These are phyloP conservation scores for Ptychodera flava DNA, from an alignment of 35 echinoderm and acorn worm genomes.

Conservation along the genomic window DNA sequence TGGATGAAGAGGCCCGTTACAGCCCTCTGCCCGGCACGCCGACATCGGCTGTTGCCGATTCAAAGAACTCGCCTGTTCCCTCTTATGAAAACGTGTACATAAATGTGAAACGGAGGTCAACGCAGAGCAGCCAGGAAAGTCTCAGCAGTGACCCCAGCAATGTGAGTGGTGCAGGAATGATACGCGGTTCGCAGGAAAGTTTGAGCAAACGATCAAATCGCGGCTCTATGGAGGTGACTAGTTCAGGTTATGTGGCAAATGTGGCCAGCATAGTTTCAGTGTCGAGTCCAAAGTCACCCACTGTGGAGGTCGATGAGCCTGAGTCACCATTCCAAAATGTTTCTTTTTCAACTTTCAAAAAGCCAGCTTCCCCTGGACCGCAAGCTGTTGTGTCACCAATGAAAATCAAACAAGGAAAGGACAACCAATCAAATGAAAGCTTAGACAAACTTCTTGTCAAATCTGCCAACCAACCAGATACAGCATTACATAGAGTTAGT, in stretches of 20 bases:
- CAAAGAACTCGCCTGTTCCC: conserved; percentile 5
- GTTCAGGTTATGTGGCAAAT: not conserved
- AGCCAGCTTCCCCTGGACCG: conserved; percentile 17
- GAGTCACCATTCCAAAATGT: conserved; percentile 22
- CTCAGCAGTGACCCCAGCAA: conserved; percentile 73
- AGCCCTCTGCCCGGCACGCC: not conserved
- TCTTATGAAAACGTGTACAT: conserved; percentile 25
- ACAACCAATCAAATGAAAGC: conserved; percentile 44
- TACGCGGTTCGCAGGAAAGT: not conserved
- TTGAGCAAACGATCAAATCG: not conserved
- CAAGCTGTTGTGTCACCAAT: not conserved
- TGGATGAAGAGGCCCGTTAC: not conserved
- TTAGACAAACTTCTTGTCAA: conserved; percentile 56
- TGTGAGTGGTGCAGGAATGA: conserved; percentile 13
- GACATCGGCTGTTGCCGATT: too few species aligned
- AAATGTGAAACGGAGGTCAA: conserved; percentile 22
- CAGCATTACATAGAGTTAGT: not conserved
- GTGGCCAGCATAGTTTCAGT: not conserved
- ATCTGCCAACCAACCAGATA: not conserved
- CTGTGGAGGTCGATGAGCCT: not conserved
- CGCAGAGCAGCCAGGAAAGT: conserved; percentile 82
- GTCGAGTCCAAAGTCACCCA: not conserved
- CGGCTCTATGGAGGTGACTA: not conserved
- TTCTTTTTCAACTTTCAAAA: conserved; percentile 95
- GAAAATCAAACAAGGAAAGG: not conserved